These are phyloP conservation scores for Neofelis nebulosa DNA, from an alignment of 2,113 vertebrate genomes.

Conservation along the genomic window DNA sequence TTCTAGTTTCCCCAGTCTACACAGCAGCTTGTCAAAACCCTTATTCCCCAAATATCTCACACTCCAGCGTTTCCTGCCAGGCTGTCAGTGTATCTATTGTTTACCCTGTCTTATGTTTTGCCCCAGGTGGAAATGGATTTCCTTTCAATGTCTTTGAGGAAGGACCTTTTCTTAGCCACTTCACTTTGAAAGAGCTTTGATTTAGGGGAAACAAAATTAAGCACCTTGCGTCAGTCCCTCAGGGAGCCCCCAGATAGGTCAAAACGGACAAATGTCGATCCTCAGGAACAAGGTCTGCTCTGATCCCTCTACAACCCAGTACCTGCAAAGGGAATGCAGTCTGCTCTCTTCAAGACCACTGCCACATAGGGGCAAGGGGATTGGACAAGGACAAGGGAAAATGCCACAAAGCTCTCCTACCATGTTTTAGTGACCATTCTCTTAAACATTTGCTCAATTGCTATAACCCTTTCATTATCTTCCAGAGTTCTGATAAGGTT, in stretches of 20 bases:
- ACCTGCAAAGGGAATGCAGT: not conserved
- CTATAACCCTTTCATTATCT: not conserved
- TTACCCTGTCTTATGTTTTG: not conserved
- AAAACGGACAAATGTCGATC: not conserved
- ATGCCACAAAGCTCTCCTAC: not conserved
- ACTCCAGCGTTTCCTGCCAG: not conserved
- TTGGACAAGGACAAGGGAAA: not conserved
- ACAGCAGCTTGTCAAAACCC: not conserved
- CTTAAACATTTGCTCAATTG: not conserved
- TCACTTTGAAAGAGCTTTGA: not conserved
- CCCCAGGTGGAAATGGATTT: not conserved
- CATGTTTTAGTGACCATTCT: not conserved
- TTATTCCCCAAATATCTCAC: not conserved
- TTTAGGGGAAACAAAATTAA: not conserved
- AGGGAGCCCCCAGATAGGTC: not conserved
- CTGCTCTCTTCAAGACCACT: not conserved
- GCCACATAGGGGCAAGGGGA: not conserved
- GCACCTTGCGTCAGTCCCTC: not conserved
- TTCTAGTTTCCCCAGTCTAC: not conserved
- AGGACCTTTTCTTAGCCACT: not conserved
- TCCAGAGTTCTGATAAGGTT: not conserved
- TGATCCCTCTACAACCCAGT: not conserved
- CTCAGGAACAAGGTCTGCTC: not conserved
- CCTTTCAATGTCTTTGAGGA: slow-evolving; percentile 30
- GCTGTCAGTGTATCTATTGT: not conserved